Conservation (phyloP, 1,140 invertebrate genomes). For the Aphaenogaster floridana region DNA sequence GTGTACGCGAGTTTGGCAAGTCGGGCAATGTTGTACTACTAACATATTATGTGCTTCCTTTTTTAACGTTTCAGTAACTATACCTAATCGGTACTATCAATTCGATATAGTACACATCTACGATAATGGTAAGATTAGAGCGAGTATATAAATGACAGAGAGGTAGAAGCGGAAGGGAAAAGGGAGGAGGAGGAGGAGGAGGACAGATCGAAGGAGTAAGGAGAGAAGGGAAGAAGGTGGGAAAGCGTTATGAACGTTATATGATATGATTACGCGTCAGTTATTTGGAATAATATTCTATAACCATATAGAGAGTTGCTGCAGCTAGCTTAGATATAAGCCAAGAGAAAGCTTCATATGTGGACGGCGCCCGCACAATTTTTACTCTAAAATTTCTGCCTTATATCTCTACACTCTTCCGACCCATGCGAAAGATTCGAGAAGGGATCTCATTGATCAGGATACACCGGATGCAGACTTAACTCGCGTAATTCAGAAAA, state of each 20-base stretch:
- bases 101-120: conserved; percentile 79
- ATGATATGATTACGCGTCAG: conserved; percentile 81
- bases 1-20: conserved; percentile 85
- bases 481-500: background rate
- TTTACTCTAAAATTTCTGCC: conserved; percentile 55
- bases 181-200: background rate
- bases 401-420: conserved; percentile 33
- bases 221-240: conserved; percentile 38
- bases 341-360: conserved; percentile 78
- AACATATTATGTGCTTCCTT: conserved; percentile 62
- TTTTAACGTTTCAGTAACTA: conserved; percentile 59
- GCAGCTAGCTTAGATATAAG: conserved; percentile 73
- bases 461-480: conserved; percentile 1
- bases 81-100: conserved; percentile 72
- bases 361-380: conserved; percentile 82
- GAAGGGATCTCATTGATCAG: conserved; percentile 57
- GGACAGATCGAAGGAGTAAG: background rate
- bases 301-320: conserved; percentile 73
- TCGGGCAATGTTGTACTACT: conserved; percentile 84
- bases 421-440: conserved; percentile 70
- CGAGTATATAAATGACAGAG: conserved; percentile 69
- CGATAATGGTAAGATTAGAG: conserved; percentile 76
- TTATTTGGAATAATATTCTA: conserved; percentile 79
- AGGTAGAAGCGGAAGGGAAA: conserved; percentile 27
- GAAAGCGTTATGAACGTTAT: conserved; percentile 76